Percentiles rank a stretch among this genome's conserved stretches.
These are phyloP conservation scores for Parambassis ranga DNA, from an alignment of 2,797 vertebrate species.

Conservation along the genomic window DNA sequence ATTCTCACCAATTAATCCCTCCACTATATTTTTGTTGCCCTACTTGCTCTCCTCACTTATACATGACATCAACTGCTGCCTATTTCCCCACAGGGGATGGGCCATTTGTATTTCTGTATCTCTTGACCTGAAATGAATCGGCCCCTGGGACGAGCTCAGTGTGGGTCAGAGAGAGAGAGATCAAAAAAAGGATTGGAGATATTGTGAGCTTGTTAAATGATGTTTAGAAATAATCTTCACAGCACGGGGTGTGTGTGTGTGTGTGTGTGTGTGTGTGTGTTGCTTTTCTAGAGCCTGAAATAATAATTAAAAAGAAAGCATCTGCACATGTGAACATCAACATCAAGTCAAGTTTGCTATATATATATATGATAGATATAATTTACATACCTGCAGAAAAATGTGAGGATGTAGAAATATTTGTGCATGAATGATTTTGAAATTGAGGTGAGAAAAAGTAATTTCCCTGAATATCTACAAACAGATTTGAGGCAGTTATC, in stretches of 20 bases:
- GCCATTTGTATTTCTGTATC: slow-evolving; percentile 40
- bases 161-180: background rate
- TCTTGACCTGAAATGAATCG: slow-evolving; percentile 36
- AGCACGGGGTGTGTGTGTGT: too few relatives aligned
- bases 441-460: background rate
- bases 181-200: background rate
- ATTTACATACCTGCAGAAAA: background rate
- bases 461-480: background rate
- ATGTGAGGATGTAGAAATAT: background rate
- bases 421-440: background rate
- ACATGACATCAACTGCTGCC: slow-evolving; percentile 55
- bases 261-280: background rate
- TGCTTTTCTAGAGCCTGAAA: background rate
- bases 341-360: background rate
- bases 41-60: slow-evolving; percentile 40
- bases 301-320: background rate
- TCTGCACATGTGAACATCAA: background rate
- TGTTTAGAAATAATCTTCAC: slow-evolving; percentile 1
- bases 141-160: slow-evolving; percentile 13
- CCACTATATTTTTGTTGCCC: slow-evolving; percentile 36
- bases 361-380: background rate
- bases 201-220: slow-evolving; percentile 1
- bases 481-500: background rate
- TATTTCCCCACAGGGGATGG: slow-evolving; percentile 21
- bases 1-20: slow-evolving; percentile 39